A percentile compares a stretch with the other conserved stretches of the same genome.
Conservation (phyloP, 2,797 vertebrate species). For the Chrosomus eos region DNA sequence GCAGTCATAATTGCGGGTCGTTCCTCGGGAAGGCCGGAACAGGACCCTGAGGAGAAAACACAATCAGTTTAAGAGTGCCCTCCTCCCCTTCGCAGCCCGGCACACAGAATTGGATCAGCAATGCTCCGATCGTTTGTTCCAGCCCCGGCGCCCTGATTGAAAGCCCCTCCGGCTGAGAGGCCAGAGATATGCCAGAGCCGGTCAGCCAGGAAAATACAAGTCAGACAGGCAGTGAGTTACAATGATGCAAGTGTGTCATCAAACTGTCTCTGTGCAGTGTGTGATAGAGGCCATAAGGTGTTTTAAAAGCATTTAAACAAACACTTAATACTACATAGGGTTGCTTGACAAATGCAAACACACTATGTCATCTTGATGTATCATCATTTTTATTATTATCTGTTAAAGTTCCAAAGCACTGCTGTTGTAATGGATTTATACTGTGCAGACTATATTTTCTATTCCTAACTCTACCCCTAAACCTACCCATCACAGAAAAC, state of each 20-base stretch:
- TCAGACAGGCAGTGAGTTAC: constrained; percentile 44
- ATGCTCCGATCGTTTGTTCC: constrained; percentile 45
- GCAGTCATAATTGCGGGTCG: constrained; percentile 58
- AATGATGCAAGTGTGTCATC: constrained; percentile 44
- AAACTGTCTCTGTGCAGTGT: constrained; percentile 19
- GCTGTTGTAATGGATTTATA: too few relatives aligned
- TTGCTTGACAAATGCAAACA: constrained; percentile 17
- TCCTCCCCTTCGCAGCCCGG: constrained; percentile 22
- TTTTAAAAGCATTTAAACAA: constrained; percentile 31
- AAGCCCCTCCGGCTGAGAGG: constrained; percentile 39
- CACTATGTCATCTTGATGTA: constrained; percentile 10
- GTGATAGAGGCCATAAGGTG: constrained; percentile 38
- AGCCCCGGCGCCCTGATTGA: constrained; percentile 41
- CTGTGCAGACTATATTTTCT: too few relatives aligned
- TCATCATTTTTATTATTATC: constrained; percentile 7
- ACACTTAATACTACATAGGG: neutral
- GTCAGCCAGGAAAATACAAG: constrained; percentile 44
- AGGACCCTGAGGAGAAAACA: constrained; percentile 63
- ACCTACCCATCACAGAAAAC: too few relatives aligned
- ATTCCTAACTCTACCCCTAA: too few relatives aligned
- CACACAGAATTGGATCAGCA: constrained; percentile 53
- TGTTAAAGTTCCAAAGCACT: neutral
- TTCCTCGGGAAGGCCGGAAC: constrained; percentile 55
- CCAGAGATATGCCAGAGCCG: constrained; percentile 42
- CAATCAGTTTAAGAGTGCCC: constrained; percentile 61